A percentile compares a stretch with the other conserved stretches of the same genome.
Conservation (phyloP, 2,113 vertebrate species). For the Tachycineta bicolor region DNA sequence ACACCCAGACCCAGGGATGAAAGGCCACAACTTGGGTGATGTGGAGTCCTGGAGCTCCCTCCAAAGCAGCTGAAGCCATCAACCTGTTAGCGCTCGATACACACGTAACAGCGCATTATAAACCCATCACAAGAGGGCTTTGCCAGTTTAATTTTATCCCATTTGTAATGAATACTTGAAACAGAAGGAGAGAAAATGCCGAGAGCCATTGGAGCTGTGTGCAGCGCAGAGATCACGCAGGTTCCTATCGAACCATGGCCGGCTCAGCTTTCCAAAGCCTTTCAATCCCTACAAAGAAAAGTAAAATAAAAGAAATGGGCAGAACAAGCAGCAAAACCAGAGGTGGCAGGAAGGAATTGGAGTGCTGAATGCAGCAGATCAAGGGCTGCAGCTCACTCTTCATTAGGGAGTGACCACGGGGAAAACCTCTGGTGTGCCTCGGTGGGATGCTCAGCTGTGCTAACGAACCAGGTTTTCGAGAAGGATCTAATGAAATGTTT, state of each 20-base stretch:
- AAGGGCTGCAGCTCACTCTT: neutral
- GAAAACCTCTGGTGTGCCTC: neutral
- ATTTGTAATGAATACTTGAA: neutral
- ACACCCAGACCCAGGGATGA: neutral
- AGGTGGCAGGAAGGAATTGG: neutral
- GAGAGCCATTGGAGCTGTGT: neutral
- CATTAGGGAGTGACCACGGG: neutral
- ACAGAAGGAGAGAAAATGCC: neutral
- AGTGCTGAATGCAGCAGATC: neutral
- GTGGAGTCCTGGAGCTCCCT: neutral
- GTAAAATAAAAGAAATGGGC: neutral
- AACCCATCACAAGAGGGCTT: neutral
- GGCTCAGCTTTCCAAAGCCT: neutral
- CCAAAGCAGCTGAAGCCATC: neutral
- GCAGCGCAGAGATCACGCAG: neutral
- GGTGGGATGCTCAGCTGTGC: neutral
- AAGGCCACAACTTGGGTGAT: rapidly evolving
- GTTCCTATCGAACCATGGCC: neutral
- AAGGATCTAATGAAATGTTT: neutral
- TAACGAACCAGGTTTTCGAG: rapidly evolving
- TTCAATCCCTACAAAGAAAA: neutral
- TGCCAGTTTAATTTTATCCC: neutral
- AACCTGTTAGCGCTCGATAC: rapidly evolving
- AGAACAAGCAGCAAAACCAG: neutral
- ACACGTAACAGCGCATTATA: neutral